These are phyloP conservation scores for Chrysomela aeneicollis DNA, from an alignment of 2,888 invertebrate species.

Conservation along the genomic window DNA sequence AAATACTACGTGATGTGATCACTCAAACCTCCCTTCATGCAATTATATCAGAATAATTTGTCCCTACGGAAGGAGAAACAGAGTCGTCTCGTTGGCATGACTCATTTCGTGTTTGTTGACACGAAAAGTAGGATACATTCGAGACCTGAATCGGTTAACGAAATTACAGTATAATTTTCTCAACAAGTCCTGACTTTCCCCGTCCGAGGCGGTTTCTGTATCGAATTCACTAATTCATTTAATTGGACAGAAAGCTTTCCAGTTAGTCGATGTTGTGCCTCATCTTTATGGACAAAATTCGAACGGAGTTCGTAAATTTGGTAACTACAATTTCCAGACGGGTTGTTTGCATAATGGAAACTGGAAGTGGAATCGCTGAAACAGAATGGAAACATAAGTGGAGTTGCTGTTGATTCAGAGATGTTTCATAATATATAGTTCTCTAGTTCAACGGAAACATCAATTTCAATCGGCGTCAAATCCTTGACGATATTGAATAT, in stretches of 20 bases:
- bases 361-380: not conserved
- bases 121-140: not conserved
- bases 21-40: no score
- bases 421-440: not conserved
- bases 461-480: no score
- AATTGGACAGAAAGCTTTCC: not conserved
- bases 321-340: not conserved
- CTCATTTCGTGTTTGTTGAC: not conserved
- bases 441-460: no score
- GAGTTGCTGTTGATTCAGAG: not conserved
- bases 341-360: conserved; percentile 1
- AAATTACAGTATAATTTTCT: conserved; percentile 2
- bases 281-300: not conserved
- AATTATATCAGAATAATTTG: not conserved
- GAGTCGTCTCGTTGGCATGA: not conserved
- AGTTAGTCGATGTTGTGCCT: not conserved
- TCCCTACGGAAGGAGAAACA: not conserved
- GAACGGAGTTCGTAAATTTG: not conserved
- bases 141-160: not conserved
- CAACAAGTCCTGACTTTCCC: not conserved
- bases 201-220: not conserved
- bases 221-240: conserved; percentile 3
- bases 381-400: not conserved
- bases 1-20: no score
- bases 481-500: no score